These are phyloP conservation scores for Platycnemis pennipes DNA, from an alignment of 2,888 invertebrate species.

Conservation along the genomic window DNA sequence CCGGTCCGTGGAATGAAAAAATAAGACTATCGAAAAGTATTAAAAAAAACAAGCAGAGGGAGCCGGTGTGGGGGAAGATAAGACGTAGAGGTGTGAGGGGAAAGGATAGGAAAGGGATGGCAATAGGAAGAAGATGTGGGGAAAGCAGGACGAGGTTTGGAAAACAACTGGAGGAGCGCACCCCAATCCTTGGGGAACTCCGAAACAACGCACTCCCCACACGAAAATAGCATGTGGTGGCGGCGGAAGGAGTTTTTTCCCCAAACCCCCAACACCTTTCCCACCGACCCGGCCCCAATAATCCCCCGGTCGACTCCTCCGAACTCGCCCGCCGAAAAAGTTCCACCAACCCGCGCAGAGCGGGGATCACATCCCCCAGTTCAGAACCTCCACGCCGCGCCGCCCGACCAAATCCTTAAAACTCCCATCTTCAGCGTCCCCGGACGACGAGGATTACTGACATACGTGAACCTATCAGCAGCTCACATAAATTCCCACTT, in stretches of 20 bases:
- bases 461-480: conserved; percentile 72
- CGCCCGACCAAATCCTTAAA: not conserved
- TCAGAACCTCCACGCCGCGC: not conserved
- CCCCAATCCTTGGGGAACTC: conserved; percentile 63
- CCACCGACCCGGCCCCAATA: conserved; percentile 35
- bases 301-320: conserved; percentile 49
- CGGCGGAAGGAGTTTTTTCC: conserved; percentile 33
- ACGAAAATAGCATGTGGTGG: conserved; percentile 48
- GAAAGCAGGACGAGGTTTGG: conserved; percentile 69
- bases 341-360: not conserved
- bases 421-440: conserved; percentile 57
- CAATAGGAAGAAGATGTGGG: conserved; percentile 53
- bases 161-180: conserved; percentile 45
- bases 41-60: conserved; percentile 68
- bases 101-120: conserved; percentile 61
- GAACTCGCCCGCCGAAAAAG: conserved; percentile 10
- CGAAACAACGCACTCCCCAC: conserved; percentile 55
- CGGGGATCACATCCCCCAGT: conserved; percentile 5
- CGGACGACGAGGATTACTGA: conserved; percentile 76
- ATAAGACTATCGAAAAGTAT: not conserved
- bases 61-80: conserved; percentile 70
- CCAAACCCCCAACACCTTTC: not conserved
- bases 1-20: not conserved
- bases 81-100: conserved; percentile 65
- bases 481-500: conserved; percentile 72